These are phyloP conservation scores for Trichomalopsis sarcophagae DNA, from an alignment of 1,140 invertebrate genomes.

Conservation along the genomic window DNA sequence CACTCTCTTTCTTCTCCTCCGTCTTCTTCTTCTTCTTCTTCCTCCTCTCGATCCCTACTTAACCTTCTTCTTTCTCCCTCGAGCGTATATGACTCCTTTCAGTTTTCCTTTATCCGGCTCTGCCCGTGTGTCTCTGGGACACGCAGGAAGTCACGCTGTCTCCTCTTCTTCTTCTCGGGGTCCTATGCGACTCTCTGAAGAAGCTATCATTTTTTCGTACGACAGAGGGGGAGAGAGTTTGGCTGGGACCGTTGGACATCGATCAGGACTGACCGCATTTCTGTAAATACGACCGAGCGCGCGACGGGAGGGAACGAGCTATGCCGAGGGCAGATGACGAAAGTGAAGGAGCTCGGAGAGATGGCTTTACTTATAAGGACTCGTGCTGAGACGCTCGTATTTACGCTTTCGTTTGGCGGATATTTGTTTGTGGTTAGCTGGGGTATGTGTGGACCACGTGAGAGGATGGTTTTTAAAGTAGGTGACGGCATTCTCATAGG, in stretches of 20 bases:
- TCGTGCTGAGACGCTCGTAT: conserved; percentile 11
- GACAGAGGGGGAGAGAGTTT: background rate
- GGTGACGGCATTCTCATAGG: background rate
- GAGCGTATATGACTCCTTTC: background rate
- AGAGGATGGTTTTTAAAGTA: background rate
- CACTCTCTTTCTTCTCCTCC: conserved; percentile 13
- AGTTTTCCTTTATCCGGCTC: background rate
- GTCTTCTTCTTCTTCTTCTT: conserved; percentile 6
- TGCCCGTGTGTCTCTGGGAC: background rate
- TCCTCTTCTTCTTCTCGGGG: background rate
- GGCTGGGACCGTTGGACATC: conserved; percentile 11
- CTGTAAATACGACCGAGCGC: conserved; percentile 18
- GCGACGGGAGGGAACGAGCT: conserved; percentile 20
- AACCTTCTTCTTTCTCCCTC: background rate
- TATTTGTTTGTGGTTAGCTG: conserved; percentile 19
- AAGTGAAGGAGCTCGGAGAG: background rate
- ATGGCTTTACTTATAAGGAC: background rate
- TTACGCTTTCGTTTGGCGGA: conserved; percentile 44
- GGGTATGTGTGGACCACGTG: background rate
- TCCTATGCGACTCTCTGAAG: conserved; percentile 2
- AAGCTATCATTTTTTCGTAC: conserved; percentile 35
- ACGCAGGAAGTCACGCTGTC: background rate
- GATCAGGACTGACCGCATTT: conserved; percentile 36
- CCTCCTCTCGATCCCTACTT: conserved; percentile 5
- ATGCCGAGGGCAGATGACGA: background rate